Percentiles rank a stretch among this genome's conserved stretches.
Evolutionary conservation across 2,113 vertebrate genomes (phyloP).

Genomic region (Phasianus colchicus): DNA sequence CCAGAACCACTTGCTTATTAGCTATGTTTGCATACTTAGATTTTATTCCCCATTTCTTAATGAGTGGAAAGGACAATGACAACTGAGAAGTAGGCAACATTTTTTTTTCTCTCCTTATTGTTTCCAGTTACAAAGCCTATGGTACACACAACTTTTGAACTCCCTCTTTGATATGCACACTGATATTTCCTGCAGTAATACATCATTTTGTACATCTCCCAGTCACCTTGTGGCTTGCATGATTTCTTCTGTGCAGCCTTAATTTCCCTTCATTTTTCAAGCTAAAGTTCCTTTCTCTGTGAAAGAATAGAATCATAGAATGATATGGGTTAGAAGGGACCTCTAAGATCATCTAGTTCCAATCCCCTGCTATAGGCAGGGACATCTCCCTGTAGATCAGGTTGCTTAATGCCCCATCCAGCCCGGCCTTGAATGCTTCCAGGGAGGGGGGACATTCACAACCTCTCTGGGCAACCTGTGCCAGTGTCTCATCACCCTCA

Average conservation of each 20-base stretch:
- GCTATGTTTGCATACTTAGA: neutral
- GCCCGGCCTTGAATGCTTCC: too few species aligned
- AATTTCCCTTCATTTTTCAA: neutral
- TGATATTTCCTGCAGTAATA: neutral
- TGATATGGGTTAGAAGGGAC: too few species aligned
- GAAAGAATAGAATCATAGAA: neutral
- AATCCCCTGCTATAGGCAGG: too few species aligned
- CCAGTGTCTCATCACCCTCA: too few species aligned
- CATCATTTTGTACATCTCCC: neutral
- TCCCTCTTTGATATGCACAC: neutral
- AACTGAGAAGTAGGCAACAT: neutral
- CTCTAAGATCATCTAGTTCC: too few species aligned
- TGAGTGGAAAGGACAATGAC: neutral
- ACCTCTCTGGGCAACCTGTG: too few species aligned
- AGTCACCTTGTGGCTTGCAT: neutral
- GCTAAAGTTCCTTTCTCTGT: neutral
- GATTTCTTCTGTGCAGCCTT: neutral
- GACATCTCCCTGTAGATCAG: too few species aligned
- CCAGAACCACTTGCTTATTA: neutral
- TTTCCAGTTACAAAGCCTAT: neutral
- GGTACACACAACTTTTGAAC: fast-evolving
- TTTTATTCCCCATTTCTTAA: neutral
- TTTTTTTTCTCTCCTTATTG: neutral
- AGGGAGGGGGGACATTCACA: too few species aligned
- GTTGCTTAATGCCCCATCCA: too few species aligned